Evolutionary conservation across 2,888 invertebrate genomes (phyloP), one percentile per base, ranked within the genome.

Genomic region (Chrysolina haemoptera): DNA sequence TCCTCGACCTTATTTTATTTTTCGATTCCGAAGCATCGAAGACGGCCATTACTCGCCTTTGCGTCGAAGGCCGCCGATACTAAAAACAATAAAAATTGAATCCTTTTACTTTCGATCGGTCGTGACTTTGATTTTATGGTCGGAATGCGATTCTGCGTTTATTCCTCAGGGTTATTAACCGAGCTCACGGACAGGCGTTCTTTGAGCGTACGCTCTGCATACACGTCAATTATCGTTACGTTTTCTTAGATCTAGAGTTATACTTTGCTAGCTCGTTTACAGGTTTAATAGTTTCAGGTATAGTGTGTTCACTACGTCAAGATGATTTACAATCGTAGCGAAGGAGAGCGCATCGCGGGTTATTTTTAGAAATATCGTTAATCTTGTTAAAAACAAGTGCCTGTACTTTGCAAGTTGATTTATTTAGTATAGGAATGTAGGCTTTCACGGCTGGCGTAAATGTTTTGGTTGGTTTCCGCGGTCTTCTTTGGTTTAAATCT

Each of bases 51-150:
- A 59, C 35, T 59, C 59, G n/a, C 35, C 59, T 27, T 12, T 59
- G 35, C 16, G 27, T 10, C 48, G 65, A 65, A 46, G 22, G 65
- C 65, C 41, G 46, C n/a, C 40, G 63, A 63, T 48, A 40, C 65
- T 65, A 20, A 22, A 48, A 65, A 46, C 65, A 43, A 65, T 67
- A 50, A 53, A n/a, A 67, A 67, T 41, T 53, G 20, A 53, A 12
- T 53, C 53, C 69, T 69, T 69, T 69, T 69, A 69, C 69, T 69
- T 69, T 69, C 69, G n/a, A 48, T 48, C 48, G 69, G 40, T 69
- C 69, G 69, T 69, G 69, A 69, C 69, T 69, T 69, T 69, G 69
- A 69, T 69, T 62, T 69, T 62, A 69, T n/a, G 27, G 63, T 50
- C 69, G 67, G 53, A 53, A 16, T 53, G 50, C 53, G 67, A 67